Conservation (phyloP, 2,797 vertebrate genomes). For the Tangara arthus region DNA sequence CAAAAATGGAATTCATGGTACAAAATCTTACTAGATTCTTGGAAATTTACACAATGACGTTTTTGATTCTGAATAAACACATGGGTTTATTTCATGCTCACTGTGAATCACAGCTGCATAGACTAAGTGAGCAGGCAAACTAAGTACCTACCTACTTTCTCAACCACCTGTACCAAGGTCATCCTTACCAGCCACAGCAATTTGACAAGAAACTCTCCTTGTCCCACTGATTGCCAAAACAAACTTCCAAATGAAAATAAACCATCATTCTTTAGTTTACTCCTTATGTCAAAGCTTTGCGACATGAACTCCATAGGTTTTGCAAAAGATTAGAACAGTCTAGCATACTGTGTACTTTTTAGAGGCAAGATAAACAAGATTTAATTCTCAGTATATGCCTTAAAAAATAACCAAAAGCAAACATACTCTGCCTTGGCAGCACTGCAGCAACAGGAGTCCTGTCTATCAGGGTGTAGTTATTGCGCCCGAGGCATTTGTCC, state of each 20-base stretch:
- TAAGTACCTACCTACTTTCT: not conserved
- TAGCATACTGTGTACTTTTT: not conserved
- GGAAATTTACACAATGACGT: not conserved
- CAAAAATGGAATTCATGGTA: not conserved
- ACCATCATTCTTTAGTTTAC: not conserved
- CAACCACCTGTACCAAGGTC: not conserved
- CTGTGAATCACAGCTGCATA: not conserved
- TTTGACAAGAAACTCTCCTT: not conserved
- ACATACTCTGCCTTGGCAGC: constrained; percentile 81
- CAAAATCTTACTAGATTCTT: not conserved
- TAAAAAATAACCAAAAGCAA: not conserved
- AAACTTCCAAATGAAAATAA: not conserved
- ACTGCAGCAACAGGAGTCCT: constrained; percentile 83
- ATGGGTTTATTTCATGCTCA: not conserved
- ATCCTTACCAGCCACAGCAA: not conserved
- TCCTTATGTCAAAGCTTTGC: not conserved
- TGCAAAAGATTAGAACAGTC: not conserved
- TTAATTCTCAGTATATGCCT: not conserved
- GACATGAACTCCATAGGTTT: not conserved
- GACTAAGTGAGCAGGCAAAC: not conserved
- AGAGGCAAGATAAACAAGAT: not conserved
- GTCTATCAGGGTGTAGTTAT: constrained; percentile 84
- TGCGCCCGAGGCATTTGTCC: constrained; percentile 78
- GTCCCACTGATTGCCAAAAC: not conserved
- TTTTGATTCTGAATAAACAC: not conserved